Percentiles rank a stretch among this genome's conserved stretches.
Conservation (phyloP, 92 coral and sea anemone genomes). For the Paramuricea clavata region DNA sequence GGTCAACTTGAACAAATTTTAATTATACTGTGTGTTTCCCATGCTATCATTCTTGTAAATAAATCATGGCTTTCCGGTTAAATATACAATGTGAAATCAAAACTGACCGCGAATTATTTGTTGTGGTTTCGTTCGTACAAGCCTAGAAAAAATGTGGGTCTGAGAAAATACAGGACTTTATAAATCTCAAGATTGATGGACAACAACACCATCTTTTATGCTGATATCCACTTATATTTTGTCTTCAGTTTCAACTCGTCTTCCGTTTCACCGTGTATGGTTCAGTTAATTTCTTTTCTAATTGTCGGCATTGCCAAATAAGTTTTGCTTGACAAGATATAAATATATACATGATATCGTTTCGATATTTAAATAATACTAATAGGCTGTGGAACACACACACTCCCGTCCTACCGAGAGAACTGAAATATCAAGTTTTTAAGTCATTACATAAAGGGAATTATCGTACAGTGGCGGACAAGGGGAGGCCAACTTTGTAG, state of each 20-base stretch:
- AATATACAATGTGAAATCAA: slow-evolving; percentile 18
- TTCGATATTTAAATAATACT: neutral
- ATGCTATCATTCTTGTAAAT: neutral
- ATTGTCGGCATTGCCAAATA: neutral
- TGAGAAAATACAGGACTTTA: neutral
- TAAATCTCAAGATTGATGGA: neutral
- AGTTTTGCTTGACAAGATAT: neutral
- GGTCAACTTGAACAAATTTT: slow-evolving; percentile 19
- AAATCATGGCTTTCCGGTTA: slow-evolving; percentile 6
- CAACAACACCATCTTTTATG: too few species aligned
- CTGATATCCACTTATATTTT: too few species aligned
- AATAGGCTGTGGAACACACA: neutral
- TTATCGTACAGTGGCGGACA: too few species aligned
- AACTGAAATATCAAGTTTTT: too few species aligned
- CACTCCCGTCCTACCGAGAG: too few species aligned
- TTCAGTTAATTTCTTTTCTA: neutral
- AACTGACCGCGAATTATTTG: slow-evolving; percentile 3
- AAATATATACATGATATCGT: neutral
- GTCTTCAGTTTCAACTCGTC: too few species aligned
- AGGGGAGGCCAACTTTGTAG: too few species aligned
- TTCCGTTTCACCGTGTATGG: neutral
- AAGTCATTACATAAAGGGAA: too few species aligned
- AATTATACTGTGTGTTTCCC: neutral
- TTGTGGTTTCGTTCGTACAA: too few species aligned
- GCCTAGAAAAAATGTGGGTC: too few species aligned